phyloP scores from a whole-genome alignment of 1,140 invertebrate species.

The Neotoxoptera formosana region DNA sequence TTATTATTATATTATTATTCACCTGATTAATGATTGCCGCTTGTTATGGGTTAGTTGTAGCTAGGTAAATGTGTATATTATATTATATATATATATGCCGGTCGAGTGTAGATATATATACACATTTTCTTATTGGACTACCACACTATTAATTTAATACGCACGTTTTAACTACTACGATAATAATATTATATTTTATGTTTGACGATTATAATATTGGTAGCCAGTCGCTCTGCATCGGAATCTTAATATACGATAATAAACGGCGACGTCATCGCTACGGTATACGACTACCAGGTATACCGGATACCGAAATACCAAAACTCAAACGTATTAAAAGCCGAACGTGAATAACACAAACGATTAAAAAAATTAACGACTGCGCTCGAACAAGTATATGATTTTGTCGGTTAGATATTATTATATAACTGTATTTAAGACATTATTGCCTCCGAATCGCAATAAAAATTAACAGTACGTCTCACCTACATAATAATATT shows the following conservation, averaged over 20 bases:
- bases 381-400: neutral
- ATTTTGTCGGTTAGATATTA: neutral
- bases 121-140: neutral
- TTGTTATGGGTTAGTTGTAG: no score
- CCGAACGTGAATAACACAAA: neutral
- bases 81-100: no score
- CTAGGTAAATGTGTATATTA: neutral
- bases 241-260: neutral
- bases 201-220: neutral
- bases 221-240: neutral
- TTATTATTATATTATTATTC: neutral
- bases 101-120: neutral
- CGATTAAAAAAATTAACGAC: conserved; percentile 7
- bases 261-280: neutral
- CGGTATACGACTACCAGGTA: neutral
- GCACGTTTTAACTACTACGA: neutral
- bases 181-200: neutral
- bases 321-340: neutral
- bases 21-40: conserved; percentile 22
- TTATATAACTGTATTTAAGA: neutral
- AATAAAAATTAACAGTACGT: neutral
- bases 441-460: neutral
- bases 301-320: neutral
- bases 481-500: no score
- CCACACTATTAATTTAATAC: neutral